These are phyloP conservation scores for Ptychoptera contaminata DNA, from an alignment of 2,888 invertebrate genomes.

Conservation along the genomic window DNA sequence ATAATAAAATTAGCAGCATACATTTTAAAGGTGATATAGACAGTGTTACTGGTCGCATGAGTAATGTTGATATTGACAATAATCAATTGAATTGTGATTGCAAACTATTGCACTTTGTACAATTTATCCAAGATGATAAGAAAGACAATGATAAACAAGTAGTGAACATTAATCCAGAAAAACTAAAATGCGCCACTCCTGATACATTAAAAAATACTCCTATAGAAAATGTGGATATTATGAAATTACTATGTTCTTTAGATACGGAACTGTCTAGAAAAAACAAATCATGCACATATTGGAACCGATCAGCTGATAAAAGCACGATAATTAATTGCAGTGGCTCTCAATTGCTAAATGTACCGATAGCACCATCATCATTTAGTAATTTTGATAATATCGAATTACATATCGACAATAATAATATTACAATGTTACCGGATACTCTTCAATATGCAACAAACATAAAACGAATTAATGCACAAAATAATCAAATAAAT, in stretches of 20 bases:
- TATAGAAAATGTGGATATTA: constrained; percentile 20
- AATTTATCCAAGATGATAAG: constrained; percentile 33
- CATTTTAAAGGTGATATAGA: constrained; percentile 14
- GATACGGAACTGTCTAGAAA: constrained; percentile 23
- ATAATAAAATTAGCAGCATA: constrained; percentile 35
- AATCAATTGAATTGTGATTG: constrained; percentile 52
- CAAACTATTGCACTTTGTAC: constrained; percentile 34
- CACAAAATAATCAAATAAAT: constrained; percentile 35
- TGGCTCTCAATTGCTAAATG: constrained; percentile 27
- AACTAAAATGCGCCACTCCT: constrained; percentile 33
- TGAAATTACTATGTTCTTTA: constrained; percentile 28
- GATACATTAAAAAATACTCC: constrained; percentile 14
- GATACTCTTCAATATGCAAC: constrained; percentile 28
- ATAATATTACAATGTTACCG: constrained; percentile 27
- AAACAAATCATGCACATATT: constrained; percentile 36
- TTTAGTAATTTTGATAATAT: constrained; percentile 20
- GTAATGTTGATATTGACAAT: constrained; percentile 30
- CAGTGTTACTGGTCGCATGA: no score
- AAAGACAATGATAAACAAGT: constrained; percentile 23
- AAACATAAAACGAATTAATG: constrained; percentile 32
- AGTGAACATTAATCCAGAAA: constrained; percentile 26
- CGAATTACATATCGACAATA: constrained; percentile 33
- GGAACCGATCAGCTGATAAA: constrained; percentile 30
- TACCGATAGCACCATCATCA: constrained; percentile 30
- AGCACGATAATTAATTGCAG: constrained; percentile 40